phyloP scores from a whole-genome alignment of 1,140 invertebrate genomes.

The Scaptomyza pallida region DNA sequence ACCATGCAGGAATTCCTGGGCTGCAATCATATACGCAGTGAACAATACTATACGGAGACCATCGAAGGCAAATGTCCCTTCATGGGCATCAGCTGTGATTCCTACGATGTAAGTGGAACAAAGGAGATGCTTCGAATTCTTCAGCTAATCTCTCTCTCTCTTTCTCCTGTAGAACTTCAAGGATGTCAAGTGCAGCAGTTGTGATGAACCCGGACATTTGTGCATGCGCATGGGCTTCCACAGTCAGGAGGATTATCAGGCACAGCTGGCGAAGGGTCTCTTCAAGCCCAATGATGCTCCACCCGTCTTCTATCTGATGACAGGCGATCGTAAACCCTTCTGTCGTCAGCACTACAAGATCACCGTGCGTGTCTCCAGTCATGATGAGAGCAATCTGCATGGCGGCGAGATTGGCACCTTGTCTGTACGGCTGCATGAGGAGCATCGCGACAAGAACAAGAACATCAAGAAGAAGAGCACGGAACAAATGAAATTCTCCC shows the following conservation, averaged over 20 bases:
- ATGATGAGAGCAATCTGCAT: conserved; percentile 88
- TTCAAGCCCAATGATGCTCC: conserved; percentile 86
- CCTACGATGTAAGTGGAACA: conserved; percentile 87
- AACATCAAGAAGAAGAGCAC: conserved; percentile 83
- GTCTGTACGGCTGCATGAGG: conserved; percentile 87
- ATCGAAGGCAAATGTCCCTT: conserved; percentile 91
- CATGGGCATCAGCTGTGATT: conserved; percentile 90
- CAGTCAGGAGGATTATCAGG: conserved; percentile 85
- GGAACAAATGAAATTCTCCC: conserved; percentile 85
- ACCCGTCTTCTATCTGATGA: conserved; percentile 87
- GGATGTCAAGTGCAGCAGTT: conserved; percentile 90
- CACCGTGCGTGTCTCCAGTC: conserved; percentile 89
- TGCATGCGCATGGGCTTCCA: conserved; percentile 90
- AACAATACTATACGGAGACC: conserved; percentile 94
- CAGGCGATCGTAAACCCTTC: conserved; percentile 87
- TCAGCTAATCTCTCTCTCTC: background rate
- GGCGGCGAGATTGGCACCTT: conserved; percentile 90
- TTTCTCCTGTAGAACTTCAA: conserved; percentile 87
- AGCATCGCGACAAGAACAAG: conserved; percentile 55
- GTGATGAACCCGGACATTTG: conserved; percentile 86
- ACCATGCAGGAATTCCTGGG: conserved; percentile 91
- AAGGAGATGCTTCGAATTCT: too few species aligned
- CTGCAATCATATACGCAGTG: conserved; percentile 93
- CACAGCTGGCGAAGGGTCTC: conserved; percentile 76
- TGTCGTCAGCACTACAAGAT: conserved; percentile 92